Conservation (phyloP, 2,113 vertebrate species). For the Caranx melampygus region DNA sequence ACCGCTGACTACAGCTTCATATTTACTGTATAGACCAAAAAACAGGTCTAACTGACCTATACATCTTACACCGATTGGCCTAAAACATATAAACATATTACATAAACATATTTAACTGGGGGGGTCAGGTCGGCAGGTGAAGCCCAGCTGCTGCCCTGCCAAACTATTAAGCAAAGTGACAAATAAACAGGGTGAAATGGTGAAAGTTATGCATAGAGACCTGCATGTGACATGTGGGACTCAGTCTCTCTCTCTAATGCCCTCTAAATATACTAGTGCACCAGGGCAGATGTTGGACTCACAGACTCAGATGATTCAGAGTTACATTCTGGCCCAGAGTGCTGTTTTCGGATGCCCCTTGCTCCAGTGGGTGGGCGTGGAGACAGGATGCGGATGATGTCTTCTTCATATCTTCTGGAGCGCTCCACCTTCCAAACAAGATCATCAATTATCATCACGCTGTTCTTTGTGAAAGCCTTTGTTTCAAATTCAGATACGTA, state of each 20-base stretch:
- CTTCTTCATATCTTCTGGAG: constrained; percentile 78
- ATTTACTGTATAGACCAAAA: background rate
- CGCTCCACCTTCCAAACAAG: constrained; percentile 81
- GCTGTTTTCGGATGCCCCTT: constrained; percentile 62
- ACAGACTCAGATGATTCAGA: constrained; percentile 83
- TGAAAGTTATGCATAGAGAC: too few relatives aligned
- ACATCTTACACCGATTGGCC: background rate
- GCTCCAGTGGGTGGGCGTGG: constrained; percentile 86
- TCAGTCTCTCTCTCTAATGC: too few relatives aligned
- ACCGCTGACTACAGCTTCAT: too few relatives aligned
- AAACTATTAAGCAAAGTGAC: too few relatives aligned
- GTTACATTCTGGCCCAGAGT: constrained; percentile 72
- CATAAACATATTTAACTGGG: constrained; percentile 14
- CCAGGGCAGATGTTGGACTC: constrained; percentile 66
- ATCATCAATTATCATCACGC: constrained; percentile 2
- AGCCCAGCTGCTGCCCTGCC: too few relatives aligned
- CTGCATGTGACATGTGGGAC: too few relatives aligned
- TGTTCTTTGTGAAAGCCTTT: background rate
- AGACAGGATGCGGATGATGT: constrained; percentile 67
- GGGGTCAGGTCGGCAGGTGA: too few relatives aligned
- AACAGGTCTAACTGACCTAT: background rate
- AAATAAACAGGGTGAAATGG: too few relatives aligned
- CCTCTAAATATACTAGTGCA: background rate
- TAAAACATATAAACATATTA: too few relatives aligned
- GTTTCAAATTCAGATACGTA: background rate